Evolutionary conservation across 2,113 vertebrate species (phyloP).

Genomic region (Penelope pileata): DNA sequence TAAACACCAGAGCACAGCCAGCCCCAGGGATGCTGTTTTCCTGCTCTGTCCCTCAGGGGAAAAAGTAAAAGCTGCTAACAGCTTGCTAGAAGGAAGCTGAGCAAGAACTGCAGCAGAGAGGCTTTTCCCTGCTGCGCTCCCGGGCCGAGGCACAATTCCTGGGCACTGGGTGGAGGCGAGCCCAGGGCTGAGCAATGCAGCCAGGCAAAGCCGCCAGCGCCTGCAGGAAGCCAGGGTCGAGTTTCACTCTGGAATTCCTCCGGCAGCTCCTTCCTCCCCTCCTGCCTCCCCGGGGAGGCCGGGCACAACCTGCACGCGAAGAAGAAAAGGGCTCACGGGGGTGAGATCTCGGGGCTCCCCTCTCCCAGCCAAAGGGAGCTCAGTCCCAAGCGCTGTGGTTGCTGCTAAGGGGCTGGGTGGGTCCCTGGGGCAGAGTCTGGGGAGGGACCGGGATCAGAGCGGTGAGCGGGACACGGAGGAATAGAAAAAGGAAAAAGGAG

Average conservation of each 20-base stretch:
- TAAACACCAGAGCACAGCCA: background rate
- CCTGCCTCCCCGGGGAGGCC: background rate
- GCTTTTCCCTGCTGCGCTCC: background rate
- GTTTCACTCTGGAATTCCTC: constrained; percentile 36
- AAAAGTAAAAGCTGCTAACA: background rate
- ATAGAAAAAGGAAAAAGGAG: background rate
- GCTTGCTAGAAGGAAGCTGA: background rate
- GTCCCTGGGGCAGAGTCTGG: background rate
- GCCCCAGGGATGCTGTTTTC: background rate
- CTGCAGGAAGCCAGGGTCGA: background rate
- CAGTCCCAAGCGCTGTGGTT: background rate
- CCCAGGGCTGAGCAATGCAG: background rate
- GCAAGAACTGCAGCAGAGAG: accelerated
- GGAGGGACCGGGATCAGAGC: background rate
- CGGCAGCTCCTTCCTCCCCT: background rate
- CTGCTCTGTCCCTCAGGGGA: background rate
- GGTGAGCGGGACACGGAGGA: background rate
- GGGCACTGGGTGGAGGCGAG: background rate
- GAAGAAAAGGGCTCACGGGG: background rate
- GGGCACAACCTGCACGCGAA: background rate
- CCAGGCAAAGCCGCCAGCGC: background rate
- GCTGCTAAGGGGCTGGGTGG: accelerated
- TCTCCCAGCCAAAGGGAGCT: background rate
- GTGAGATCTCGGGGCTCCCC: background rate
- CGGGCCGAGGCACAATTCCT: background rate